Evolutionary conservation across 2,888 invertebrate genomes (phyloP), one percentile per base, ranked within the genome.

Genomic region (Ichneumoninae sp.): DNA sequence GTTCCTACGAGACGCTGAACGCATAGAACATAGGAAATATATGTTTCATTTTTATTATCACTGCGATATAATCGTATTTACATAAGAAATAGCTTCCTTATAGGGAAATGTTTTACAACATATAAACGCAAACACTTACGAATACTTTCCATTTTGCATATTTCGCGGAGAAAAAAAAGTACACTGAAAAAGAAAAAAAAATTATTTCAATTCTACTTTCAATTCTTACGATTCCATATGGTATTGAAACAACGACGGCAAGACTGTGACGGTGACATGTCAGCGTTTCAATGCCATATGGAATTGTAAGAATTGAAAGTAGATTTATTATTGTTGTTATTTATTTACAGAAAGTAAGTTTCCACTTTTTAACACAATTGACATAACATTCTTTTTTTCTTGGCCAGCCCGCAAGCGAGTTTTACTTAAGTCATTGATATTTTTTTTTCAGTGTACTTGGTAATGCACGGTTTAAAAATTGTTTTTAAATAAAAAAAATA

Each of bases 1-100:
- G 30, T 71, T 71, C 40, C 19, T 40, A 40, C 54, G 40, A 22
- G 36, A 71, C 8, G 52, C 7, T 30, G 30, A 69, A 69, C 26
- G 8, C 44, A 47, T 47, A 0, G 16, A 47, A 47, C 44, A 4
- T 47, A 47, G 13, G 47, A 44, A 44, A 47, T 19, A 47, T 5
- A 60, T 13, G 4, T 60, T 60, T 30, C 8, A 16, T 19, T 52
- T 19, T 52, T 3, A 44, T 52, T 19, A 52, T 52, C 19, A 5
- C 52, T 19, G 16, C 52, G 19, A 19, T 19, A 52, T 8, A 19
- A 19, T 19, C 7, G 19, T 60, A 30, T 60, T 60, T 30, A 26
- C 30, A 30, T 22, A 26, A 3, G 3, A 30, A 8, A 57, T 13
- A 57, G 57, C 26, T 57, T 52, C 52, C 52, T 5, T 19, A 16